Evolutionary conservation across 2,113 vertebrate species (phyloP).

Genomic region (Geococcyx californianus): DNA sequence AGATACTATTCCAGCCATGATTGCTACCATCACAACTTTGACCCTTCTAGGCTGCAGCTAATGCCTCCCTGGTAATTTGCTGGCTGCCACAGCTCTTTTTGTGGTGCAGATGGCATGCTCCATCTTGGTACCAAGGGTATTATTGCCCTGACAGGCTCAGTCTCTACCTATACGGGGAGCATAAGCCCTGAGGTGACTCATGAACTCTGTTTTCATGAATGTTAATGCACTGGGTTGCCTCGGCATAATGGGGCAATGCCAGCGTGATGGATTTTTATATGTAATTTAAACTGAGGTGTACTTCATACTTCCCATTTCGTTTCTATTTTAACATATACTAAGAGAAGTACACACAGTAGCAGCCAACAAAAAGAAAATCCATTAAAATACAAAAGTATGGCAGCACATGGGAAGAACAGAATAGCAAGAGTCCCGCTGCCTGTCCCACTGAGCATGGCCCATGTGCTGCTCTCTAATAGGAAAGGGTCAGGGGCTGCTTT

Average conservation of each 20-base stretch:
- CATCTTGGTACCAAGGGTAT: neutral
- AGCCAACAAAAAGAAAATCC: constrained; percentile 8
- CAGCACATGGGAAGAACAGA: neutral
- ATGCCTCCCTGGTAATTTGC: constrained; percentile 26
- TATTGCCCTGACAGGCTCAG: neutral
- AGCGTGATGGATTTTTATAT: neutral
- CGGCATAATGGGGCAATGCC: constrained; percentile 3
- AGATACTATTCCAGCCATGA: neutral
- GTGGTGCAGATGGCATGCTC: neutral
- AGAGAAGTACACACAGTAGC: constrained; percentile 33
- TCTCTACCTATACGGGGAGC: neutral
- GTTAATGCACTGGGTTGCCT: constrained; percentile 3
- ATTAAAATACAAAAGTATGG: neutral
- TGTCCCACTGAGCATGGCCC: fast-evolving
- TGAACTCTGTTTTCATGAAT: constrained; percentile 49
- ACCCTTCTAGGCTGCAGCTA: neutral
- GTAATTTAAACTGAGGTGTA: constrained; percentile 23
- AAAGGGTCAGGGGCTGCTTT: neutral
- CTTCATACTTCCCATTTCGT: constrained; percentile 5
- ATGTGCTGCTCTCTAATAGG: neutral
- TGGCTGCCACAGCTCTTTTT: neutral
- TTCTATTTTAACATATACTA: constrained; percentile 40
- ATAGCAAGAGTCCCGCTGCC: neutral
- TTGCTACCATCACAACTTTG: neutral
- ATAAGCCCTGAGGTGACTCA: neutral